Conservation (phyloP, 2,797 vertebrate genomes). For the Gallinago solitaria region DNA sequence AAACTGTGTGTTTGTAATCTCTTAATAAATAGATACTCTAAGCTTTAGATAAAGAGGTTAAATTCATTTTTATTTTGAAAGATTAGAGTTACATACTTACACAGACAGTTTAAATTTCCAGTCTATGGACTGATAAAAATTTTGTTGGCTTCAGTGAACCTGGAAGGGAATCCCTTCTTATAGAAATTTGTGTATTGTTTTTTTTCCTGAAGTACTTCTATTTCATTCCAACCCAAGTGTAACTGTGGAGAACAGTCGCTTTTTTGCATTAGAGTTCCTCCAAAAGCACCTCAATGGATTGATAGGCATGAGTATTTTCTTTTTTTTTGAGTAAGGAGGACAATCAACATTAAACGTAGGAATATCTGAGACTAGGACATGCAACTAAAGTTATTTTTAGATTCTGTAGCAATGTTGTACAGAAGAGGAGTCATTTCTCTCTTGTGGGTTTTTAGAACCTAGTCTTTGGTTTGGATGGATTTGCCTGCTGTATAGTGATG, state of each 20-base stretch:
- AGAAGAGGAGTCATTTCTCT: not conserved
- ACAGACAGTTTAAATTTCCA: not conserved
- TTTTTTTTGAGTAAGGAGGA: not conserved
- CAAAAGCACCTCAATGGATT: not conserved
- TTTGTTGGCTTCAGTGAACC: not conserved
- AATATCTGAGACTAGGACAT: not conserved
- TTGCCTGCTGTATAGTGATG: constrained; percentile 39
- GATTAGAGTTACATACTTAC: not conserved
- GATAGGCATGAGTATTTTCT: not conserved
- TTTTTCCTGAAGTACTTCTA: not conserved
- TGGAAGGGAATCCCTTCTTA: not conserved
- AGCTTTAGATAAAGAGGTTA: not conserved
- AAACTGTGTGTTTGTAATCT: not conserved
- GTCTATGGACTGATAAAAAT: not conserved
- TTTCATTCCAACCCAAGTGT: not conserved
- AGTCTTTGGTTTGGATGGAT: constrained; percentile 38
- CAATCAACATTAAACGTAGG: not conserved
- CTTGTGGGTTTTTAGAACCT: constrained; percentile 11
- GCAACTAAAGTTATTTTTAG: constrained; percentile 31
- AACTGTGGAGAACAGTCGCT: not conserved
- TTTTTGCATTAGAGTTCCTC: not conserved
- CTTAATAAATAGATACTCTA: not conserved
- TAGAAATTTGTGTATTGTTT: not conserved
- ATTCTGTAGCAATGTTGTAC: not conserved
- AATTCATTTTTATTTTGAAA: constrained; percentile 24